Conservation (phyloP, 2,797 vertebrate genomes). For the Fringilla coelebs region DNA sequence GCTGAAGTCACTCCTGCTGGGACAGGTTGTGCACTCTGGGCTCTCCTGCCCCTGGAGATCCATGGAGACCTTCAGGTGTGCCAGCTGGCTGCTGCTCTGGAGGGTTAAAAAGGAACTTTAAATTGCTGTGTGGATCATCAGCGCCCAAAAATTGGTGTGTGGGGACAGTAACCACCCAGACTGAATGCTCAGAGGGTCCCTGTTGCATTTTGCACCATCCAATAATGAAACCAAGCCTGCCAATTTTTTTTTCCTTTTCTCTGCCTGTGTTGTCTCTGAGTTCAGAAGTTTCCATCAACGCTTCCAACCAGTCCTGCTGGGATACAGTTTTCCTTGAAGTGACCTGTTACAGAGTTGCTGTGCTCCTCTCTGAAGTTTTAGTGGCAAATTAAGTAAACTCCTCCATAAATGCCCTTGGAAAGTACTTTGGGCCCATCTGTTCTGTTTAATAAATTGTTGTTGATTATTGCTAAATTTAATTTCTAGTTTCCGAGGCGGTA, state of each 20-base stretch:
- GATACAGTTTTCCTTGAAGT: not conserved
- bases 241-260: not conserved
- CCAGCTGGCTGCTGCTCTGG: not conserved
- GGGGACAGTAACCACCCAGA: not conserved
- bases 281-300: not conserved
- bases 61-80: not conserved
- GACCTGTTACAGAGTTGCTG: not conserved
- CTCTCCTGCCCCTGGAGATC: not conserved
- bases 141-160: accelerated
- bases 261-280: not conserved
- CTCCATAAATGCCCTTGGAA: not conserved
- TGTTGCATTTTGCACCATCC: not conserved
- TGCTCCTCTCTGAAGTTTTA: not conserved
- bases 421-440: not conserved
- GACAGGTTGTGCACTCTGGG: not conserved
- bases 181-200: not conserved
- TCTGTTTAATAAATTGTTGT: not conserved
- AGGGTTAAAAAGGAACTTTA: not conserved
- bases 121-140: not conserved
- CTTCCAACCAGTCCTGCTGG: not conserved
- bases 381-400: not conserved
- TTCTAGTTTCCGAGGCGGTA: not conserved
- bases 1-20: not conserved
- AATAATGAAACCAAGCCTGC: not conserved
- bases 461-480: not conserved